Evolutionary conservation across 1,140 invertebrate species (phyloP), one percentile per base, ranked within the genome.

Genomic region (Euura saliciscinereae): DNA sequence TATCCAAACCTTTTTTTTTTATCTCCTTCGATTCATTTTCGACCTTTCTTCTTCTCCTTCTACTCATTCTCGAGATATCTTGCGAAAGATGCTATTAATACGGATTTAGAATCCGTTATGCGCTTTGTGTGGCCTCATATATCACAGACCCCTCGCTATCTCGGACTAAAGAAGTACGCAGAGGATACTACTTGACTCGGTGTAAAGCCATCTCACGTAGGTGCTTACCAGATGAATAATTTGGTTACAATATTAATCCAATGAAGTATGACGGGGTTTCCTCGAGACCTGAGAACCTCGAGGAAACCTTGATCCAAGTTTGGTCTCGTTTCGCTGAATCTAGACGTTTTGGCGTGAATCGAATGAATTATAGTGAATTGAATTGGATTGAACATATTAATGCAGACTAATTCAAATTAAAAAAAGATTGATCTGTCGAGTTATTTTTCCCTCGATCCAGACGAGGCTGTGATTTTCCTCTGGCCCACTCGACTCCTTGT

Each of bases 121-220:
- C 80, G 76, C 78, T 80, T 82, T 81, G 80, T 81, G 80, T 82
- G 80, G 80, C 79, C 80, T 79, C 79, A 81, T 82, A 78, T 82
- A 81, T 82, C 80, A 82, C 71, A 28, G 28, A 28, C 2, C 46
- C 11, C 7, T 51, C 46, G 46, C 46, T 8, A 51, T 8, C 46
- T 51, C 11, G 46, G n/a, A 51, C 46, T 7, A 51, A 51, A 7
- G 28, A 28, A 28, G 28, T 28, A 28, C 28, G 28, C 1, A 28
- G 28, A 28, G 28, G 28, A 28, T 28, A 28, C 28, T 28, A 28
- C 28, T 8, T 28, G 66, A 13, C 76, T 79, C 76, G 68, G 69
- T 77, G 77, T 74, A 75, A 74, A 77, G 77, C 79, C 74, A 80
- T 73, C 75, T 75, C 66, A 72, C 71, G 75, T 72, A 72, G 68